A percentile compares a stretch with the other conserved stretches of the same genome.
Conservation (phyloP, 2,888 invertebrate genomes). For the Ditylenchus weischeri region DNA sequence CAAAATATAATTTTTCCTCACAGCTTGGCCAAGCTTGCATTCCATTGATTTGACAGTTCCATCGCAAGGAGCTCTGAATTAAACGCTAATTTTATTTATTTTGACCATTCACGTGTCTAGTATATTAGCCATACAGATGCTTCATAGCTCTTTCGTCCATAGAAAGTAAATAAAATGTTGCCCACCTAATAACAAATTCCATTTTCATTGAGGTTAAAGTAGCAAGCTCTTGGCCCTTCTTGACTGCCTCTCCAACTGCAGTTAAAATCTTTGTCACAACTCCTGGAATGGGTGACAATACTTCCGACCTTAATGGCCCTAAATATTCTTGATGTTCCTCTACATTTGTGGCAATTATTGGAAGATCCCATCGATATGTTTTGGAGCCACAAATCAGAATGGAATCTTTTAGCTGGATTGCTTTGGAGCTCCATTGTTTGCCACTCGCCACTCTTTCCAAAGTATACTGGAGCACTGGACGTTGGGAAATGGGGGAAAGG, state of each 20-base stretch:
- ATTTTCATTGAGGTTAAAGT: conserved; percentile 99
- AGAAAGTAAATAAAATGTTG: background rate
- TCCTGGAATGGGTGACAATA: conserved; percentile 84
- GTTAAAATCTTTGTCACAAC: conserved; percentile 82
- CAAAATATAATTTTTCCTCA: background rate
- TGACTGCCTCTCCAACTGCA: conserved; percentile 74
- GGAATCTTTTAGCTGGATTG: conserved; percentile 37
- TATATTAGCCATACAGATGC: no score
- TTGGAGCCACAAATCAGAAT: conserved; percentile 4
- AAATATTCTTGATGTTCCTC: background rate
- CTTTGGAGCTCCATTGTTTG: conserved; percentile 41
- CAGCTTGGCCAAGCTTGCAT: conserved; percentile 6
- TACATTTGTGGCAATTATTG: background rate
- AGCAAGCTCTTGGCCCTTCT: conserved; percentile 77
- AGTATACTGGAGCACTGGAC: conserved; percentile 4
- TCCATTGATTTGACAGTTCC: conserved; percentile 41
- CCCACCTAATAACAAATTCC: conserved; percentile 83
- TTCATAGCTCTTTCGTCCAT: background rate
- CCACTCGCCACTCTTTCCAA: conserved; percentile 19
- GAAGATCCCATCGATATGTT: background rate
- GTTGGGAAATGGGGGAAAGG: background rate
- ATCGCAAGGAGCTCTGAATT: conserved; percentile 48
- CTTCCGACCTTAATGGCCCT: conserved; percentile 24
- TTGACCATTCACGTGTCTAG: no score
- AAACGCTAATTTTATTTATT: no score